Conservation (phyloP, 1,140 invertebrate species). For the Cyclargus thomasi region DNA sequence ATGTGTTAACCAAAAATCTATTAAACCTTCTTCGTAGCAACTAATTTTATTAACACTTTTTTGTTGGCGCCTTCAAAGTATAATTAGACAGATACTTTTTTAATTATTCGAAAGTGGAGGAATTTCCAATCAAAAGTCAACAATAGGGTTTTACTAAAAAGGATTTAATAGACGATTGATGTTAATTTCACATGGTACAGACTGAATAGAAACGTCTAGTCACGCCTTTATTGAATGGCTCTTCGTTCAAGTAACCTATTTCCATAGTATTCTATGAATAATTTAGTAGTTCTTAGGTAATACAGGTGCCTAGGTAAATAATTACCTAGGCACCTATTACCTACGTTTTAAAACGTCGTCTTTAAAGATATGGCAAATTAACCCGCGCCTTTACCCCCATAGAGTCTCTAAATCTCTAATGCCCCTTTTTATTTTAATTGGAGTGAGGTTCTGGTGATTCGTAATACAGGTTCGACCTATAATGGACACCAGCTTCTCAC, state of each 20-base stretch:
- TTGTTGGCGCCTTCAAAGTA: neutral
- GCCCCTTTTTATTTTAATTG: no score
- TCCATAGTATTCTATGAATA: constrained; percentile 1
- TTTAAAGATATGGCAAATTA: no score
- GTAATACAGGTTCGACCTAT: no score
- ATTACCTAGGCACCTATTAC: no score
- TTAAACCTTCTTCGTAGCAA: neutral
- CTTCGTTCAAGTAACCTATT: constrained; percentile 1
- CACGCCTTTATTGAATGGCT: constrained; percentile 2
- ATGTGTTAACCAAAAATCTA: no score
- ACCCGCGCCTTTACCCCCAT: no score
- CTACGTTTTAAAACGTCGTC: no score
- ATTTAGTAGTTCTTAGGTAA: neutral
- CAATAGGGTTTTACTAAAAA: constrained; percentile 5
- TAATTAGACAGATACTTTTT: neutral
- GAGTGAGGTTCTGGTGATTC: no score
- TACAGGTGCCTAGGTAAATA: neutral
- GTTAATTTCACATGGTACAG: constrained; percentile 1
- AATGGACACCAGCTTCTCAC: no score
- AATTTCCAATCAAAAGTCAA: neutral
- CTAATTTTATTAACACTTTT: neutral
- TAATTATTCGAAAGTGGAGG: neutral
- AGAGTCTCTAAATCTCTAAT: no score
- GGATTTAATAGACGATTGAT: constrained; percentile 21
- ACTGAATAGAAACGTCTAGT: constrained; percentile 19